Conservation (phyloP, 2,113 vertebrate species). For the Oryzias woworae region DNA sequence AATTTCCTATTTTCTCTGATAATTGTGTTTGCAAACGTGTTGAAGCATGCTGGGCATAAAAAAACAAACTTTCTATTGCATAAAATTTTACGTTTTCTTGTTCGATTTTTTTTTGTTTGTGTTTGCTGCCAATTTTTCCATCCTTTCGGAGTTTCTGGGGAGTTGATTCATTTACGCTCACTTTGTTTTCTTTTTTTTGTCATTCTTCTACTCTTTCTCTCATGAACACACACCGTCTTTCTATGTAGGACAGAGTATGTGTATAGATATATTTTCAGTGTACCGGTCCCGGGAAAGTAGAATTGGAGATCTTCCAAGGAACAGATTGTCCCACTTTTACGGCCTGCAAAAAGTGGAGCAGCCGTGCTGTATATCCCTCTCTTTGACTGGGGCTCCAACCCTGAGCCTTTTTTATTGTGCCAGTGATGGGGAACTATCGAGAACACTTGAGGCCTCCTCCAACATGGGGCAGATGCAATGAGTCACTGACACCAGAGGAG, state of each 20-base stretch:
- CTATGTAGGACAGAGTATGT: conserved; percentile 80
- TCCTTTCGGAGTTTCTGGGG: no score
- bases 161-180: conserved; percentile 1
- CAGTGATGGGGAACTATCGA: conserved; percentile 25
- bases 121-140: no score
- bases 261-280: conserved; percentile 84
- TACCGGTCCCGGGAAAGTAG: conserved; percentile 82
- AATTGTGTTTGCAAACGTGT: no score
- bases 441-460: conserved; percentile 25
- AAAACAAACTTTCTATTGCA: no score
- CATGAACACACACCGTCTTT: conserved; percentile 38
- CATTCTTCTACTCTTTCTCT: conserved; percentile 31
- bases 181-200: conserved; percentile 34
- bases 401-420: conserved; percentile 50
- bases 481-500: conserved; percentile 31
- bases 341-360: conserved; percentile 78
- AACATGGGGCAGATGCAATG: conserved; percentile 34
- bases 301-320: conserved; percentile 83
- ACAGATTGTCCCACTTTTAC: conserved; percentile 84
- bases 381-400: conserved; percentile 60
- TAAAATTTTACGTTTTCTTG: no score
- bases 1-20: no score
- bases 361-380: conserved; percentile 73
- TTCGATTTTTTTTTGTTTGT: no score
- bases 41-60: no score